Conservation (phyloP, 2,797 vertebrate genomes). For the Danio kyathit region DNA sequence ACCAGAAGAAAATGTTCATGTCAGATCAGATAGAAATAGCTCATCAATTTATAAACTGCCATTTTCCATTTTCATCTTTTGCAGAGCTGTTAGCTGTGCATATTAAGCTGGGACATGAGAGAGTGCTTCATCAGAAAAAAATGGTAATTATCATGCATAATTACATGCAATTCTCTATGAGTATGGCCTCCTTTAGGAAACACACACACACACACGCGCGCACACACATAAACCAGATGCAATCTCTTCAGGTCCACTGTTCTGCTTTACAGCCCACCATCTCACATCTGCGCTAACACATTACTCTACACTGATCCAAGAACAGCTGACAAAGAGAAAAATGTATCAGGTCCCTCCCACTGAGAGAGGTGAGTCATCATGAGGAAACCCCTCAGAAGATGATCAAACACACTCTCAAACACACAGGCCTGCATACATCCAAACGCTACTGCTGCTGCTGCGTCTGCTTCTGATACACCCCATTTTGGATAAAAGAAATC, state of each 20-base stretch:
- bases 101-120: not conserved
- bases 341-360: conserved; percentile 38
- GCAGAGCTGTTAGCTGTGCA: not conserved
- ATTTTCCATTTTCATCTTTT: not conserved
- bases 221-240: not conserved
- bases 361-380: conserved; percentile 55
- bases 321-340: conserved; percentile 44
- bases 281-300: conserved; percentile 16
- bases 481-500: not conserved
- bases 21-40: not conserved
- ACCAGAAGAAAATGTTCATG: not conserved
- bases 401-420: conserved; percentile 25
- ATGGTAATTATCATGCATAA: not conserved
- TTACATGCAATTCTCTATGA: not conserved
- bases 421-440: conserved; percentile 29
- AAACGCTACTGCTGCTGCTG: not conserved
- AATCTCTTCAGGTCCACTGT: conserved; percentile 12
- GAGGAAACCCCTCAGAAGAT: conserved; percentile 50
- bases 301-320: conserved; percentile 23
- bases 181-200: not conserved
- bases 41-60: not conserved
- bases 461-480: not conserved
- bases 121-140: conserved; percentile 1
- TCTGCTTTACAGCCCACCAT: conserved; percentile 17
- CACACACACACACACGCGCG: not conserved